Evolutionary conservation across 1,140 invertebrate species (phyloP).

Genomic region (Drosophila lowei): DNA sequence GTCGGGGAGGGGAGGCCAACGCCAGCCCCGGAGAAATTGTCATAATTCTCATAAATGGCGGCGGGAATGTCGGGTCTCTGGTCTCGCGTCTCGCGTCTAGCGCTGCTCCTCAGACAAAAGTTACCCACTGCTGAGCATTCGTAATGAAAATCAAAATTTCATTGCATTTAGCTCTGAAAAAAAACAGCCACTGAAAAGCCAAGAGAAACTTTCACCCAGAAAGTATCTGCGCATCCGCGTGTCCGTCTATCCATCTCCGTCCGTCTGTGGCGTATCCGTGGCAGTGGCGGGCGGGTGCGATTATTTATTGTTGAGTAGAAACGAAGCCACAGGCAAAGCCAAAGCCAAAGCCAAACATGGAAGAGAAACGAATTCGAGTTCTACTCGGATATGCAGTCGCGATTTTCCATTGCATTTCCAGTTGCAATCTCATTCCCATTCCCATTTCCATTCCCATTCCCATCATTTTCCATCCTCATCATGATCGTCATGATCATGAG

Average conservation of each 20-base stretch:
- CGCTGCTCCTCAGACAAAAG: slow-evolving; percentile 1
- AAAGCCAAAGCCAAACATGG: not conserved
- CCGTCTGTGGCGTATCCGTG: not conserved
- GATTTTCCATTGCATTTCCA: slow-evolving; percentile 27
- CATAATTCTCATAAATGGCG: slow-evolving; percentile 34
- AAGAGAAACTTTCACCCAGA: slow-evolving; percentile 43
- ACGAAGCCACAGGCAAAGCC: not conserved
- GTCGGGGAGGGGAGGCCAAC: not conserved
- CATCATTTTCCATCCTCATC: slow-evolving; percentile 33
- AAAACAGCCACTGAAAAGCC: slow-evolving; percentile 1
- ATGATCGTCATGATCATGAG: slow-evolving; percentile 3
- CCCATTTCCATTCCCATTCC: slow-evolving; percentile 4
- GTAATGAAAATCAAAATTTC: slow-evolving; percentile 45
- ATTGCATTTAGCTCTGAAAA: slow-evolving; percentile 49
- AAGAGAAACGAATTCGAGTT: slow-evolving; percentile 13
- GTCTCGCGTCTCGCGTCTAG: too few relatives aligned
- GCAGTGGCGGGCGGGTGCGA: not conserved
- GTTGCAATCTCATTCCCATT: slow-evolving; percentile 13
- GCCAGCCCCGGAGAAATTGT: slow-evolving; percentile 35
- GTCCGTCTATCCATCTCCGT: not conserved
- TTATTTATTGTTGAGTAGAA: slow-evolving; percentile 37
- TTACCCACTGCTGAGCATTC: slow-evolving; percentile 40
- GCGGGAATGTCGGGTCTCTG: slow-evolving; percentile 1
- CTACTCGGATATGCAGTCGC: slow-evolving; percentile 29
- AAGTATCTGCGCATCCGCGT: slow-evolving; percentile 13